phyloP scores from a whole-genome alignment of 2,113 vertebrate species.

The Hippopotamus amphibius region DNA sequence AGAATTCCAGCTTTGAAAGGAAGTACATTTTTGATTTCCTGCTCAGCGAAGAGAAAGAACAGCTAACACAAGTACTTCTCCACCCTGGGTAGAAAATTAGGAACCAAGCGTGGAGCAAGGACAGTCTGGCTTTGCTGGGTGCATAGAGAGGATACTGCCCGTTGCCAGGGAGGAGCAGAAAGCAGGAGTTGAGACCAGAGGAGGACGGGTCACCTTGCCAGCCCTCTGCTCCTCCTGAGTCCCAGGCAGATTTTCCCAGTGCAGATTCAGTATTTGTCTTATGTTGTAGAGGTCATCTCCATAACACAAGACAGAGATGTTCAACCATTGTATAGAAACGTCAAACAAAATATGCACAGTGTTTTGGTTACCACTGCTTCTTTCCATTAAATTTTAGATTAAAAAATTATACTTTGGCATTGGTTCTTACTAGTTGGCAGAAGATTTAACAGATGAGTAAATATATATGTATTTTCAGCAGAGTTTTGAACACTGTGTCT shows the following conservation, averaged over 20 bases:
- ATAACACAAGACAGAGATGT: too few species aligned
- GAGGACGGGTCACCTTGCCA: neutral
- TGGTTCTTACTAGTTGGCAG: neutral
- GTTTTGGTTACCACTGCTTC: neutral
- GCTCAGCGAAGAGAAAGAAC: neutral
- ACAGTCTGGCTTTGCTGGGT: neutral
- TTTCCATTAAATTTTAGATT: constrained; percentile 20
- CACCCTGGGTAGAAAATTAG: neutral
- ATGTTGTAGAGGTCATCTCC: neutral
- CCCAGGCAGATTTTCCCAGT: neutral
- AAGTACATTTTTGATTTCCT: neutral
- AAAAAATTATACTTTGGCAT: constrained; percentile 22
- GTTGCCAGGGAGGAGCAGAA: neutral
- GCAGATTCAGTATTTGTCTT: neutral
- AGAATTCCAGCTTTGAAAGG: neutral
- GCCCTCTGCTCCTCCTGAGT: neutral
- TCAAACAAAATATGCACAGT: neutral
- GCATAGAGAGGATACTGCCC: neutral
- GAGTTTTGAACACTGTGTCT: neutral
- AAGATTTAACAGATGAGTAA: neutral
- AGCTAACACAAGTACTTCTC: neutral
- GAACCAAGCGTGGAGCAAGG: neutral
- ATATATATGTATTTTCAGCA: neutral
- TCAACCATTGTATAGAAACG: neutral
- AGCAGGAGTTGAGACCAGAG: neutral